Percentiles rank a stretch among this genome's conserved stretches.
Evolutionary conservation across 1,140 invertebrate species (phyloP).

Genomic region (Parapsyche elsis): DNA sequence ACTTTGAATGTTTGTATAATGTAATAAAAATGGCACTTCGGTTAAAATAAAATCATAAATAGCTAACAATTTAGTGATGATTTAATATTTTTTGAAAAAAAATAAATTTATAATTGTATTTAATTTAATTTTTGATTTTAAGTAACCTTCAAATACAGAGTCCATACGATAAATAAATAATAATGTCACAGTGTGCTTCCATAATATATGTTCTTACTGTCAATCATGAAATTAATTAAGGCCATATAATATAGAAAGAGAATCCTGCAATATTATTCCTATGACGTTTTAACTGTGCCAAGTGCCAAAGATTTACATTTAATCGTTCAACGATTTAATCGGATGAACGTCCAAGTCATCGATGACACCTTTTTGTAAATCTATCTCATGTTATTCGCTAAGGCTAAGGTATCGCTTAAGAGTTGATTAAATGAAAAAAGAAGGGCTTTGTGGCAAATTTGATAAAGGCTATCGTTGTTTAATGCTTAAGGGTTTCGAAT

Average conservation of each 20-base stretch:
- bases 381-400: background rate
- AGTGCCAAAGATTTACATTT: constrained; percentile 22
- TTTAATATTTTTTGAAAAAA: too few relatives aligned
- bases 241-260: background rate
- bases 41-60: background rate
- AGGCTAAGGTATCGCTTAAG: too few relatives aligned
- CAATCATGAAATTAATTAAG: constrained; percentile 32
- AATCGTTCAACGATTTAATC: constrained; percentile 7
- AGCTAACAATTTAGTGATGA: constrained; percentile 23
- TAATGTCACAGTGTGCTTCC: constrained; percentile 37
- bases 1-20: background rate
- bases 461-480: too few relatives aligned
- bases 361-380: background rate
- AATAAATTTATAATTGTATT: background rate
- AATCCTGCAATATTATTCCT: constrained; percentile 31
- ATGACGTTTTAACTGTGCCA: constrained; percentile 27
- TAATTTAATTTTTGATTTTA: background rate
- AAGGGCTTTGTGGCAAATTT: too few relatives aligned
- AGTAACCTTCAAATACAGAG: constrained; percentile 7
- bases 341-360: background rate
- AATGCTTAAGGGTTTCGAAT: too few relatives aligned
- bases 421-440: too few relatives aligned
- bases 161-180: constrained; percentile 25
- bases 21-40: background rate
- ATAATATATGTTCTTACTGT: constrained; percentile 25